Conservation (phyloP, 92 coral and sea anemone genomes). For the Pocillopora meandrina region DNA sequence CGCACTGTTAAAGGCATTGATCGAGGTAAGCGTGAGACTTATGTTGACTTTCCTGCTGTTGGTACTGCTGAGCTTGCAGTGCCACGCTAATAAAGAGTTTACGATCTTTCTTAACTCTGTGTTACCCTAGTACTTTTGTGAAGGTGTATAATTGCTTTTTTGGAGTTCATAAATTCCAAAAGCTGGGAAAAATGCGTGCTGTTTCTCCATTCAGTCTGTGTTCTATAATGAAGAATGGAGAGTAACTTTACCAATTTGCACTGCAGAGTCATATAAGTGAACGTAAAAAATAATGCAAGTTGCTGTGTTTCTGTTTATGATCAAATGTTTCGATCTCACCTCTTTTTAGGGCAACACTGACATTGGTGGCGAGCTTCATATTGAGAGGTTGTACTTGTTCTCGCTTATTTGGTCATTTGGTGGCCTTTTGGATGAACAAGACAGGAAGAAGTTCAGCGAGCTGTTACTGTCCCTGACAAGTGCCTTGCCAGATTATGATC, state of each 20-base stretch:
- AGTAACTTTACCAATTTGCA: too few species aligned
- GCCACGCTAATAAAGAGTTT: background rate
- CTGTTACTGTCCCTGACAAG: slow-evolving; percentile 84
- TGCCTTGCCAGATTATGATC: slow-evolving; percentile 98
- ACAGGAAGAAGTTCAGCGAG: slow-evolving; percentile 85
- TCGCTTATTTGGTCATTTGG: slow-evolving; percentile 98
- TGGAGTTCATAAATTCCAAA: too few species aligned
- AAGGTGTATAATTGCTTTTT: too few species aligned
- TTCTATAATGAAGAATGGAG: too few species aligned
- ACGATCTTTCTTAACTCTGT: background rate
- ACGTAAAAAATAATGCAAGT: background rate
- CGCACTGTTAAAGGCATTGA: slow-evolving; percentile 85
- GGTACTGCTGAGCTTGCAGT: too few species aligned
- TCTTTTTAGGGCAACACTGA: slow-evolving; percentile 83
- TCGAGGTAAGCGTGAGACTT: slow-evolving; percentile 66
- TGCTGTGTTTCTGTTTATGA: background rate
- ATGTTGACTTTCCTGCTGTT: background rate
- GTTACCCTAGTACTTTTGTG: background rate
- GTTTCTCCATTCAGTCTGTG: background rate
- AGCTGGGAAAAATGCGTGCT: background rate
- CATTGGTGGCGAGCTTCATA: slow-evolving; percentile 93
- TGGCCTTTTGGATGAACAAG: slow-evolving; percentile 79
- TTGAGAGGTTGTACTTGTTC: slow-evolving; percentile 92
- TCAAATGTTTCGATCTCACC: background rate
- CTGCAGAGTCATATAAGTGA: background rate